A percentile compares a stretch with the other conserved stretches of the same genome.
Conservation (phyloP, 2,888 invertebrate species). For the Amblyteles armatorius region DNA sequence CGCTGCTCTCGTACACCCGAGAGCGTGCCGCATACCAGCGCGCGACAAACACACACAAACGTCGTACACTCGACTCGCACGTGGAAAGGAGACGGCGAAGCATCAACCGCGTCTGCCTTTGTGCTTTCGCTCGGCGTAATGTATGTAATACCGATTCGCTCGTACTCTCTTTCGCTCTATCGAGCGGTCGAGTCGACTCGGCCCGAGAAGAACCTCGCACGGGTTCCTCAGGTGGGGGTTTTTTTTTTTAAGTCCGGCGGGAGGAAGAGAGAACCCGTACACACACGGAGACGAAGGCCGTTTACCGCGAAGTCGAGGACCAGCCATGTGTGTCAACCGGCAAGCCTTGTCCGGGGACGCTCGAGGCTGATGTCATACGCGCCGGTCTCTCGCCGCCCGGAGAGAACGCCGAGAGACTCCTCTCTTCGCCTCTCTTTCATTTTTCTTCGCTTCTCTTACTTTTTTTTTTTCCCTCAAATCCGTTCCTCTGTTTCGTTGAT, state of each 20-base stretch:
- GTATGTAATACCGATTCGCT: slow-evolving; percentile 22
- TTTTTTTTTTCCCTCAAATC: slow-evolving; percentile 24
- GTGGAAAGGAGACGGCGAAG: slow-evolving; percentile 1
- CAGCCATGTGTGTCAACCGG: slow-evolving; percentile 73
- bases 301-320: slow-evolving; percentile 69
- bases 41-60: slow-evolving; percentile 51
- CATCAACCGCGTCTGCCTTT: slow-evolving; percentile 26
- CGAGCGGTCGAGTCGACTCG: slow-evolving; percentile 1
- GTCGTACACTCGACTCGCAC: slow-evolving; percentile 5
- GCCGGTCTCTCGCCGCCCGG: slow-evolving; percentile 60
- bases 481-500: slow-evolving; percentile 34
- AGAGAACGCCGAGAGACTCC: slow-evolving; percentile 37
- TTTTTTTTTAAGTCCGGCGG: not conserved
- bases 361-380: slow-evolving; percentile 72
- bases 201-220: slow-evolving; percentile 20
- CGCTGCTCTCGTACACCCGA: slow-evolving; percentile 12
- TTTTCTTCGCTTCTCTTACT: slow-evolving; percentile 16
- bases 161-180: not conserved
- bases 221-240: slow-evolving; percentile 53
- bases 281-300: slow-evolving; percentile 65
- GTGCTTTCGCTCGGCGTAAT: slow-evolving; percentile 32
- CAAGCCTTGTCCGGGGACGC: slow-evolving; percentile 72
- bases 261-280: slow-evolving; percentile 41
- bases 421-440: slow-evolving; percentile 36
- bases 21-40: slow-evolving; percentile 15